Percentiles rank a stretch among this genome's conserved stretches.
Evolutionary conservation across 2,113 vertebrate genomes (phyloP).

Genomic region (Lycocorax pyrrhopterus): DNA sequence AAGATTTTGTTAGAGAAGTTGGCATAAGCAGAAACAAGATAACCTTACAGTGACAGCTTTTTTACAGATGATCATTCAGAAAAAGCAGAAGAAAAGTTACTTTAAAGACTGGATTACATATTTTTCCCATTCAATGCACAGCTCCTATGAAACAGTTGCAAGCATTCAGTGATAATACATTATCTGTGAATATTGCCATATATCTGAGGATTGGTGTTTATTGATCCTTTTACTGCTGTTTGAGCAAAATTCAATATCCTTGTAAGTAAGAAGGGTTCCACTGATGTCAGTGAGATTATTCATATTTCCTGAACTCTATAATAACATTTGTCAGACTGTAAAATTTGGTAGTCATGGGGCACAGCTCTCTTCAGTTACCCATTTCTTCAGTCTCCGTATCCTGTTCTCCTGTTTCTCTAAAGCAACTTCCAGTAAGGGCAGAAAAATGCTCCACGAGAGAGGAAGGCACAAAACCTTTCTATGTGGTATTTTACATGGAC

Average conservation of each 20-base stretch:
- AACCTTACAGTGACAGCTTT: background rate
- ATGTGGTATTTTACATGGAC: background rate
- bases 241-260: background rate
- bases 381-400: background rate
- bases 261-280: background rate
- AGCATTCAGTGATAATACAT: background rate
- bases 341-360: background rate
- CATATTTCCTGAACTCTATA: background rate
- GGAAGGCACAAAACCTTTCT: background rate
- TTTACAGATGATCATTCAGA: background rate
- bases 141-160: background rate
- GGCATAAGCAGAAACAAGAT: background rate
- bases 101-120: background rate
- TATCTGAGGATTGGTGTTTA: background rate
- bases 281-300: slow-evolving; percentile 15
- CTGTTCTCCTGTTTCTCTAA: background rate
- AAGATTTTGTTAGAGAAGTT: background rate
- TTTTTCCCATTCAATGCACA: background rate
- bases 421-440: background rate
- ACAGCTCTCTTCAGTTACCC: background rate
- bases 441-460: background rate
- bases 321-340: background rate
- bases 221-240: background rate
- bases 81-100: background rate
- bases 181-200: background rate